Conservation (phyloP, 1,140 invertebrate species). For the Protaetia brevitarsis region DNA sequence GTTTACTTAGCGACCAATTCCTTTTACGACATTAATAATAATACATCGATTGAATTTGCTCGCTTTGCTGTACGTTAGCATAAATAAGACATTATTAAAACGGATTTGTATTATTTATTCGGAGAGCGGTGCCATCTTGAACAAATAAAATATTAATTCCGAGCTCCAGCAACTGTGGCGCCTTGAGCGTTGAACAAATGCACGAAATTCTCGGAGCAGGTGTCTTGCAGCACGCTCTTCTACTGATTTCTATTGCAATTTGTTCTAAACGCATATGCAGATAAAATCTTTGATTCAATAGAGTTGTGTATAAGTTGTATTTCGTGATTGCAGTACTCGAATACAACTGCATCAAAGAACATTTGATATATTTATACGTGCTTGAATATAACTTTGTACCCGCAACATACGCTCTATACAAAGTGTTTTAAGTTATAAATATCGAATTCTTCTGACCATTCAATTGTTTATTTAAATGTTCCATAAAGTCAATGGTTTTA, state of each 20-base stretch:
- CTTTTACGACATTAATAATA: background rate
- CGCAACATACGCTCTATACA: too few relatives aligned
- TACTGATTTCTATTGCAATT: conserved; percentile 3
- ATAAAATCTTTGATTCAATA: conserved; percentile 1
- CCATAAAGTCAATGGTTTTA: too few relatives aligned
- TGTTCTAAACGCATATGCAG: background rate
- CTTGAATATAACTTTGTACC: too few relatives aligned
- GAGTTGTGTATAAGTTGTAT: background rate
- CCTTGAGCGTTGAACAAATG: background rate
- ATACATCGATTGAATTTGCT: background rate
- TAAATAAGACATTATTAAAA: background rate
- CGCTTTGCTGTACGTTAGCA: background rate
- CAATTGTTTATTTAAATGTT: too few relatives aligned
- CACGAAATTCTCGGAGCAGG: background rate
- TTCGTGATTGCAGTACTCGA: background rate
- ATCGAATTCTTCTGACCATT: too few relatives aligned
- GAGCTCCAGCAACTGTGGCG: background rate
- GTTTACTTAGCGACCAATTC: background rate
- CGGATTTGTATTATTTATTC: conserved; percentile 8
- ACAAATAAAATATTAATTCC: conserved; percentile 7
- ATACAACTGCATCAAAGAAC: background rate
- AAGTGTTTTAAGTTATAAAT: too few relatives aligned
- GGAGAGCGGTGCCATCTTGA: background rate
- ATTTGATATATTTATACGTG: background rate
- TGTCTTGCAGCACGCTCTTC: background rate